phyloP scores from a whole-genome alignment of 2,888 invertebrate genomes.

The Melieria picta region DNA sequence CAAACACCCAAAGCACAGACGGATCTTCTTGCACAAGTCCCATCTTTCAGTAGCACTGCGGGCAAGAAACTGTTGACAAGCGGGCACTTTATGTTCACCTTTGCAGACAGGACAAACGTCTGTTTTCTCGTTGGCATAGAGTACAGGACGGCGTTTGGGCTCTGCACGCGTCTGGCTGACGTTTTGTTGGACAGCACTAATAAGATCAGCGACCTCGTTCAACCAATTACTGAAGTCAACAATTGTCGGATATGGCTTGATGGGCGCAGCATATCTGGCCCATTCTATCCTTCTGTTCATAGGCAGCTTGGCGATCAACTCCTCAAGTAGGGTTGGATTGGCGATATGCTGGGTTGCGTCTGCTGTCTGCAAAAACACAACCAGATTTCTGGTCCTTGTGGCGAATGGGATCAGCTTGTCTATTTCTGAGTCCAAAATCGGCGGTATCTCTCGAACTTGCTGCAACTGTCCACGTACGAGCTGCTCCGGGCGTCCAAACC shows the following conservation, averaged over 20 bases:
- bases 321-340: constrained; percentile 37
- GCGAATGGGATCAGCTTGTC: constrained; percentile 35
- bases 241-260: constrained; percentile 25
- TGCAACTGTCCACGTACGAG: constrained; percentile 31
- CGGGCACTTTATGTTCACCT: no score
- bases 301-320: constrained; percentile 35
- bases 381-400: constrained; percentile 35
- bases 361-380: constrained; percentile 31
- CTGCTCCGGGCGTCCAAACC: constrained; percentile 39
- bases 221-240: no score
- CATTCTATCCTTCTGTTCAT: constrained; percentile 39
- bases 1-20: no score
- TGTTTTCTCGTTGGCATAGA: no score
- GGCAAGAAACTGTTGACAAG: no score
- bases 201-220: no score
- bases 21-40: no score
- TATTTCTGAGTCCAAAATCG: constrained; percentile 26
- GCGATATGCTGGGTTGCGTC: constrained; percentile 38
- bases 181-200: no score
- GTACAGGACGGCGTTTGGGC: no score
- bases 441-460: constrained; percentile 18
- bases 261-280: constrained; percentile 25
- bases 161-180: no score
- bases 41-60: no score
- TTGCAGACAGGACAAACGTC: no score